Conservation (phyloP, 1,140 invertebrate genomes). For the Lepidurus packardi region DNA sequence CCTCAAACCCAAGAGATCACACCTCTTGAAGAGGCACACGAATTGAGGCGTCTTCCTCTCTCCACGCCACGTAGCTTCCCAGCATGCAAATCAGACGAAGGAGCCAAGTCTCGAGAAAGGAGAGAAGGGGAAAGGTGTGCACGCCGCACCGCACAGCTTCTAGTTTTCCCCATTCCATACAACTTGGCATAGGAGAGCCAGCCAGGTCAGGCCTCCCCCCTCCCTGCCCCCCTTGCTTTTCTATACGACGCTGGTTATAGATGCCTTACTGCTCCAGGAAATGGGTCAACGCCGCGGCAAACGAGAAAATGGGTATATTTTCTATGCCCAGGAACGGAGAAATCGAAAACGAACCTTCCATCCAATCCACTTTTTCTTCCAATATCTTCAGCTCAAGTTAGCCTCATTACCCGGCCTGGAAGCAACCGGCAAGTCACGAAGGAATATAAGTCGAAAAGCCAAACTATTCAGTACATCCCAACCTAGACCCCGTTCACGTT, state of each 20-base stretch:
- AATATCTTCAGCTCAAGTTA: neutral
- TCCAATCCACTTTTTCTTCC: slow-evolving; percentile 6
- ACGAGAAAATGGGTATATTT: neutral
- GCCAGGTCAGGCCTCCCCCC: too few species aligned
- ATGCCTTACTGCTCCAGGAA: neutral
- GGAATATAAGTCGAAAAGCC: neutral
- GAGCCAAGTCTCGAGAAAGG: too few species aligned
- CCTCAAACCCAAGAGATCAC: too few species aligned
- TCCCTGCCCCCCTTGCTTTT: neutral
- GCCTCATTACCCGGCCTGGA: neutral
- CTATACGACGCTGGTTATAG: neutral
- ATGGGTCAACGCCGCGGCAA: slow-evolving; percentile 1
- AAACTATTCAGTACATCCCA: neutral
- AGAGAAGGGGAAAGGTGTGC: too few species aligned
- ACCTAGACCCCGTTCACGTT: slow-evolving; percentile 16
- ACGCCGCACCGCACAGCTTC: too few species aligned
- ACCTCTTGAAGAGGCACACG: too few species aligned
- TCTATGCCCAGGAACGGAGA: neutral
- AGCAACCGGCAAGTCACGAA: neutral
- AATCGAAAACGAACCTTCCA: neutral
- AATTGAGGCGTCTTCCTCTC: too few species aligned
- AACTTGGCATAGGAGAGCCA: too few species aligned
- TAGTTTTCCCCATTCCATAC: too few species aligned
- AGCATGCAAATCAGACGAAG: too few species aligned
- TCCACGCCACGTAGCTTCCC: too few species aligned